Percentiles rank a stretch among this genome's conserved stretches.
Evolutionary conservation across 2,113 vertebrate genomes (phyloP).

Genomic region (Irena cyanogastra): DNA sequence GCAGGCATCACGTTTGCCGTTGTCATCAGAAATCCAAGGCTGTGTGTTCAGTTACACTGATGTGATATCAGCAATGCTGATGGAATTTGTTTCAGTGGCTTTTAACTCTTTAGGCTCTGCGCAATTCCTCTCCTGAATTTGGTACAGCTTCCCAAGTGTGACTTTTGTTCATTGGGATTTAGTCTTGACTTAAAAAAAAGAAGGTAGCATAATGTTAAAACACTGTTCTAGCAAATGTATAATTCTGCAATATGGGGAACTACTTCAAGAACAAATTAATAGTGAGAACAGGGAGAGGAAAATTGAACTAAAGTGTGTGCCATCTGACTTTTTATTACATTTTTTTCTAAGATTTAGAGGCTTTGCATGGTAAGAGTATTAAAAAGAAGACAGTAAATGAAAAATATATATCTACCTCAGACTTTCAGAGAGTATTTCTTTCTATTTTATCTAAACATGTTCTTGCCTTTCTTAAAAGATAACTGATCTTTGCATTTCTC

Average conservation of each 20-base stretch:
- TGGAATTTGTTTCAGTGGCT: background rate
- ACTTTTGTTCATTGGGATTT: background rate
- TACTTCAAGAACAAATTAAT: background rate
- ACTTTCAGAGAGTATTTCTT: background rate
- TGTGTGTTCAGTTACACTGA: fast-evolving
- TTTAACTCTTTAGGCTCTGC: background rate
- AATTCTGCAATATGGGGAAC: background rate
- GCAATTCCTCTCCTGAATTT: background rate
- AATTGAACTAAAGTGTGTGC: background rate
- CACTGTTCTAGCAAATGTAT: background rate
- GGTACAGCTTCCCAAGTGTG: background rate
- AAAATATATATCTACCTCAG: background rate
- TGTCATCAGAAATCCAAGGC: background rate
- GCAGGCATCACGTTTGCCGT: background rate
- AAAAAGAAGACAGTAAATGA: background rate
- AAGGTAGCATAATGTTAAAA: background rate
- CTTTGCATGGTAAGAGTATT: background rate
- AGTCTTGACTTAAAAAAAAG: background rate
- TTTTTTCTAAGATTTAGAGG: background rate
- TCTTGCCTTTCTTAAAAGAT: background rate
- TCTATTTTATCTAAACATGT: background rate
- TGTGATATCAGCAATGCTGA: fast-evolving
- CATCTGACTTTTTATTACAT: background rate
- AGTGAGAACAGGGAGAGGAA: background rate
- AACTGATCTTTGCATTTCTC: background rate